phyloP scores from a whole-genome alignment of 2,113 vertebrate species.

The Trematomus loennbergii region DNA sequence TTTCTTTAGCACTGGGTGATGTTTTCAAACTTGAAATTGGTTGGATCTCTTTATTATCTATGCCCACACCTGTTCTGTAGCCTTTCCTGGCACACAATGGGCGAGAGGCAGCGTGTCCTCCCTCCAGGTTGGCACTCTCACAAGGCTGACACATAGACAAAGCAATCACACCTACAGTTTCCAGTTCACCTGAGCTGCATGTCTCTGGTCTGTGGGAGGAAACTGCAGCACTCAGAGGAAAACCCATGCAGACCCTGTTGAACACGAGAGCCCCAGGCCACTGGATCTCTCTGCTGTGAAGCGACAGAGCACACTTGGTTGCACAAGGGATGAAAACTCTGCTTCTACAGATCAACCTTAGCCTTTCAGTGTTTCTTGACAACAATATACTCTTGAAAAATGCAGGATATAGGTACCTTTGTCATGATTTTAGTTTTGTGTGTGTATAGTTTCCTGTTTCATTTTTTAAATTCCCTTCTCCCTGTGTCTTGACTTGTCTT shows the following conservation, averaged over 20 bases:
- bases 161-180: conserved; percentile 27
- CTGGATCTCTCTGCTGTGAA: neutral
- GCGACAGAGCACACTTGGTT: neutral
- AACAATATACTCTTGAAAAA: neutral
- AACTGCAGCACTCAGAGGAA: neutral
- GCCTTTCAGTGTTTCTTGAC: neutral
- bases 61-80: neutral
- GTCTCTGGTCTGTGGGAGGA: conserved; percentile 6
- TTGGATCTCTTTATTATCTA: neutral
- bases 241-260: neutral
- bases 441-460: no score
- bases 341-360: neutral
- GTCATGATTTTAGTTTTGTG: no score
- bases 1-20: neutral
- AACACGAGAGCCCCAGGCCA: neutral
- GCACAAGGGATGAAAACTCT: neutral
- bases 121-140: neutral
- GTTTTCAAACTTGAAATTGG: neutral
- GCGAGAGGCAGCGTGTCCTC: neutral
- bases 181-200: neutral
- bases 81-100: neutral
- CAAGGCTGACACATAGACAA: conserved; percentile 16
- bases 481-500: no score
- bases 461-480: no score
- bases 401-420: no score